Conservation (phyloP, 2,113 vertebrate genomes). For the Urocolius indicus region DNA sequence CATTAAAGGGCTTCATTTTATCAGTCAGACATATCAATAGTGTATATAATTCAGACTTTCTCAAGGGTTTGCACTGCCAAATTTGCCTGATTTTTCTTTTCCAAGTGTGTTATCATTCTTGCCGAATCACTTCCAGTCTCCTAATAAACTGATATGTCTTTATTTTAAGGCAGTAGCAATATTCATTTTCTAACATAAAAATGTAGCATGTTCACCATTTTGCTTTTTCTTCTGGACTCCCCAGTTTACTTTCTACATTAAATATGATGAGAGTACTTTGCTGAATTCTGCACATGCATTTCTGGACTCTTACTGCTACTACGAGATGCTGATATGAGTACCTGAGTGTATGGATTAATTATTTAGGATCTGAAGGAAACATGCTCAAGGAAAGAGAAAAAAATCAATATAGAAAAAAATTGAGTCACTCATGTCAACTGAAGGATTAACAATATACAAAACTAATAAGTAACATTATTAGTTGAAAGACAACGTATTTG, state of each 20-base stretch:
- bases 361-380: slow-evolving; percentile 51
- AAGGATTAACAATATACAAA: slow-evolving; percentile 12
- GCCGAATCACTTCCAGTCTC: slow-evolving; percentile 31
- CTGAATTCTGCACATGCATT: slow-evolving; percentile 10
- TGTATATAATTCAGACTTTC: slow-evolving; percentile 3
- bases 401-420: slow-evolving; percentile 43
- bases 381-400: not conserved
- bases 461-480: slow-evolving; percentile 59
- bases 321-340: slow-evolving; percentile 27
- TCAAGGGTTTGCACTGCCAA: slow-evolving; percentile 15
- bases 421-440: not conserved
- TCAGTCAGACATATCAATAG: slow-evolving; percentile 2
- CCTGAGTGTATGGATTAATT: slow-evolving; percentile 60
- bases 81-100: not conserved
- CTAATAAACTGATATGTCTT: slow-evolving; percentile 4
- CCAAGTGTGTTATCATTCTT: not conserved
- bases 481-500: slow-evolving; percentile 10
- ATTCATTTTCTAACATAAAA: slow-evolving; percentile 35
- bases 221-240: not conserved
- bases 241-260: not conserved
- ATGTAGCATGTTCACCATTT: slow-evolving; percentile 17
- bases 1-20: slow-evolving; percentile 32
- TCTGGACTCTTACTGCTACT: slow-evolving; percentile 24
- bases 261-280: not conserved
- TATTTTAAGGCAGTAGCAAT: slow-evolving; percentile 13